These are phyloP conservation scores for Arnoldichthys spilopterus DNA, from an alignment of 2,797 vertebrate genomes.

Conservation along the genomic window DNA sequence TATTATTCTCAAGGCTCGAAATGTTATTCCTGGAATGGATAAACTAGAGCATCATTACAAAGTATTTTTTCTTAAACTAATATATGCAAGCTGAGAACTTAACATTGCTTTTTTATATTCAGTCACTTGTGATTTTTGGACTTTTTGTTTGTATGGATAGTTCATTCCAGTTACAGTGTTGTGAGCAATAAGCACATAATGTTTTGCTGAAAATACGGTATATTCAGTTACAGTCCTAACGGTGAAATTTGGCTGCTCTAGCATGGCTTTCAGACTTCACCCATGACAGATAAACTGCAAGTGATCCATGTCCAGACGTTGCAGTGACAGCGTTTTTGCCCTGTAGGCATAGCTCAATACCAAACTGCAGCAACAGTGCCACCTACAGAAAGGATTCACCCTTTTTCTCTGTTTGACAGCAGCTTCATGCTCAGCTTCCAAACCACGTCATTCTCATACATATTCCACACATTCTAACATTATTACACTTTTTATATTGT, in stretches of 20 bases:
- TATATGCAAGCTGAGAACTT: neutral
- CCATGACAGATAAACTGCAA: constrained; percentile 16
- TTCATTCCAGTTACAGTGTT: neutral
- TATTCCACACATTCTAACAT: no score
- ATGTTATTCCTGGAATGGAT: constrained; percentile 36
- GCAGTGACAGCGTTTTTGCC: neutral
- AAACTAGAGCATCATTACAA: neutral
- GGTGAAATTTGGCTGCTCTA: neutral
- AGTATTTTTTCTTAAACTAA: neutral
- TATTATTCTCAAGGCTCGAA: constrained; percentile 27
- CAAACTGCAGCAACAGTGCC: constrained; percentile 76
- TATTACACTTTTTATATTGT: no score
- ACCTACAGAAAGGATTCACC: constrained; percentile 64
- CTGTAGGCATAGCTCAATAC: neutral
- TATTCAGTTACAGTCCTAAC: constrained; percentile 2
- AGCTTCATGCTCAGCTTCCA: neutral
- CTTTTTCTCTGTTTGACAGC: neutral
- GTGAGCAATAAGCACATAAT: neutral
- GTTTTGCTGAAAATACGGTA: constrained; percentile 13
- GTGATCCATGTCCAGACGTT: constrained; percentile 1
- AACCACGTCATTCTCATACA: neutral
- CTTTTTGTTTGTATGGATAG: neutral
- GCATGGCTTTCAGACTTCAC: neutral
- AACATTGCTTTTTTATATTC: no score
- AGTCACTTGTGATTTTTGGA: no score